These are phyloP conservation scores for Phasia obesa DNA, from an alignment of 2,888 invertebrate genomes.

Conservation along the genomic window DNA sequence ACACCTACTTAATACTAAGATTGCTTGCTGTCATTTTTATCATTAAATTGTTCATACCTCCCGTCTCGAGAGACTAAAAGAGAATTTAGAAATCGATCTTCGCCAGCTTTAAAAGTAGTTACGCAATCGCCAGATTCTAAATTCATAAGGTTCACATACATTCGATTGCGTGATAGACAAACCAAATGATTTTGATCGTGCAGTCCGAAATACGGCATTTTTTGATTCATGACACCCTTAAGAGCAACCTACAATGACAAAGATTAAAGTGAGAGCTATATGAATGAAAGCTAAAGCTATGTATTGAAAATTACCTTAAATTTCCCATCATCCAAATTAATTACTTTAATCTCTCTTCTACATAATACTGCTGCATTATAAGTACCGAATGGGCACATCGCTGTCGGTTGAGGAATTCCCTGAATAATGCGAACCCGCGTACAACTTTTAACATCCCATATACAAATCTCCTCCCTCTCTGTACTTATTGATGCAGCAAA, in stretches of 20 bases:
- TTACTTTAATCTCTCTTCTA: slow-evolving; percentile 90
- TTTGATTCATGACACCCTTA: slow-evolving; percentile 95
- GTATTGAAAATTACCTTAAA: slow-evolving; percentile 78
- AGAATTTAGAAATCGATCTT: slow-evolving; percentile 94
- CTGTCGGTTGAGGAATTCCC: slow-evolving; percentile 90
- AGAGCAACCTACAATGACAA: slow-evolving; percentile 85
- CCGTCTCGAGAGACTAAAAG: slow-evolving; percentile 94
- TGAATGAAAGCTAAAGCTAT: no score
- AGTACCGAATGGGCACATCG: slow-evolving; percentile 89
- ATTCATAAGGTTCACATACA: slow-evolving; percentile 95
- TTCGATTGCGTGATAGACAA: slow-evolving; percentile 91
- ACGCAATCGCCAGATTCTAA: slow-evolving; percentile 87
- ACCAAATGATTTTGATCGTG: slow-evolving; percentile 90
- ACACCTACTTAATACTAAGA: no score
- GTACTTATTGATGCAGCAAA: slow-evolving; percentile 90
- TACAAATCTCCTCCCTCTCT: slow-evolving; percentile 89
- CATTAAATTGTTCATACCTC: no score
- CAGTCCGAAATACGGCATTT: slow-evolving; percentile 94
- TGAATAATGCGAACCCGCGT: slow-evolving; percentile 87
- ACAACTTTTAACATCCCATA: slow-evolving; percentile 90
- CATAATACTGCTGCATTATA: slow-evolving; percentile 91
- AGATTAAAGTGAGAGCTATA: background rate
- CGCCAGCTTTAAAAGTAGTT: slow-evolving; percentile 94
- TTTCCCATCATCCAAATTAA: slow-evolving; percentile 89
- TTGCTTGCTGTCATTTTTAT: no score